Evolutionary conservation across 1,140 invertebrate genomes (phyloP).

Genomic region (Drosophila trapezifrons): DNA sequence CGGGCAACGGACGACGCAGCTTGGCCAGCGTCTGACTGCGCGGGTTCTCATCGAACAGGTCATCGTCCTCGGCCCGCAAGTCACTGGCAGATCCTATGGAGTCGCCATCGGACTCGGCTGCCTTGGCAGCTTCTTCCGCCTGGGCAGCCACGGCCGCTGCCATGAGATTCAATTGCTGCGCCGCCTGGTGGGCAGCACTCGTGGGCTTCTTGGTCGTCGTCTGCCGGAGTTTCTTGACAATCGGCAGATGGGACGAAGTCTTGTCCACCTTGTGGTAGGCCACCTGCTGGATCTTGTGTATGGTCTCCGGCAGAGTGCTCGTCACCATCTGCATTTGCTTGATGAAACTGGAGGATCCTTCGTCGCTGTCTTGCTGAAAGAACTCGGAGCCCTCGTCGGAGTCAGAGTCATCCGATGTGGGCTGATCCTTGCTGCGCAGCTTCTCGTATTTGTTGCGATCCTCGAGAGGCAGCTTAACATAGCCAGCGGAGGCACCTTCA

Average conservation of each 20-base stretch:
- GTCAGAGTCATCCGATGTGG: conserved; percentile 87
- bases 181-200: conserved; percentile 76
- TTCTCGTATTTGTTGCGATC: conserved; percentile 93
- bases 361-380: conserved; percentile 74
- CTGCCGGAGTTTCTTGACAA: conserved; percentile 83
- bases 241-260: conserved; percentile 78
- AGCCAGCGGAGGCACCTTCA: conserved; percentile 63
- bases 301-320: conserved; percentile 85
- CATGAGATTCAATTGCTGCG: conserved; percentile 74
- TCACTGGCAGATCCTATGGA: conserved; percentile 91
- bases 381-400: conserved; percentile 68
- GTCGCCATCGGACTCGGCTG: conserved; percentile 85
- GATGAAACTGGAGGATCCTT: conserved; percentile 58
- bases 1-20: conserved; percentile 64
- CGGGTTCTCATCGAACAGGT: conserved; percentile 85
- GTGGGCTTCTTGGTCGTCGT: conserved; percentile 84
- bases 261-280: conserved; percentile 85
- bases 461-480: conserved; percentile 88
- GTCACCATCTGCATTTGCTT: conserved; percentile 86
- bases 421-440: conserved; percentile 86
- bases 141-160: conserved; percentile 69
- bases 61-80: conserved; percentile 87
- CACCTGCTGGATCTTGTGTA: conserved; percentile 84
- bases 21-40: conserved; percentile 58
- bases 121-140: conserved; percentile 57